Base-by-base conservation (phyloP, 2,113 vertebrate genomes). In the Spermophilus dauricus region DNA sequence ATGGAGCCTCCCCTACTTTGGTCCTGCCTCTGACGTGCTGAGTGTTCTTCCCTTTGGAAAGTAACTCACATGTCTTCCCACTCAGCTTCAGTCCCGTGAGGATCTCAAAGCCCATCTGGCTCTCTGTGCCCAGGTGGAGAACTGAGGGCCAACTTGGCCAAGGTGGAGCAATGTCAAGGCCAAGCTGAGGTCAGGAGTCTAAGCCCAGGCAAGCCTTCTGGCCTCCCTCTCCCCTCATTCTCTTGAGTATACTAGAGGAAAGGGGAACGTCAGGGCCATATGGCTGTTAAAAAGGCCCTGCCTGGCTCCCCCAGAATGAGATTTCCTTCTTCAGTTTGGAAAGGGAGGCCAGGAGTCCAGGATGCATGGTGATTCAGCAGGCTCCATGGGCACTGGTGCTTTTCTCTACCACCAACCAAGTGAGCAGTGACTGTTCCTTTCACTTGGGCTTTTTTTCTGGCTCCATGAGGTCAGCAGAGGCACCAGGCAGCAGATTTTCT, bases 101-200 rank as follows among this genome's bases (percentile, higher is more conserved):
- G 70, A 39, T 69, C 34, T n/a, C 89, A 30, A 32, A 80, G 67
- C 39, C 37, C 69, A 4, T 69, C 87, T 80, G 76, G 42, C 24
- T 84, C 32, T 1, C 48, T 28, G 61, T 53, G 32, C 63, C 92
- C 70, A 84, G 61, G 76, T 56, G 1, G 32, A 28, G 61, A 42
- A n/a, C 26, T 17, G 1, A 73, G 81, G 67, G 69, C 58, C 30
- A 34, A 56, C 61, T n/a, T 80, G 85, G 78, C 51, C 89, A 87
- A 96, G 93, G 97, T 93, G 24, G 1, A 69, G 48, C 84, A 91
- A 85, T 42, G 76, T 81, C 78, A 96, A 94, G 75, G 94, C 78
- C 42, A n/a, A 37, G 37, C 45, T 28, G 69, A 95, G 63, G 73
- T 93, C 73, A 65, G 82, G 69, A 80, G 61, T 88, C 51, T 45